Evolutionary conservation across 1,140 invertebrate genomes (phyloP).

Genomic region (Scaptomyza pallida): DNA sequence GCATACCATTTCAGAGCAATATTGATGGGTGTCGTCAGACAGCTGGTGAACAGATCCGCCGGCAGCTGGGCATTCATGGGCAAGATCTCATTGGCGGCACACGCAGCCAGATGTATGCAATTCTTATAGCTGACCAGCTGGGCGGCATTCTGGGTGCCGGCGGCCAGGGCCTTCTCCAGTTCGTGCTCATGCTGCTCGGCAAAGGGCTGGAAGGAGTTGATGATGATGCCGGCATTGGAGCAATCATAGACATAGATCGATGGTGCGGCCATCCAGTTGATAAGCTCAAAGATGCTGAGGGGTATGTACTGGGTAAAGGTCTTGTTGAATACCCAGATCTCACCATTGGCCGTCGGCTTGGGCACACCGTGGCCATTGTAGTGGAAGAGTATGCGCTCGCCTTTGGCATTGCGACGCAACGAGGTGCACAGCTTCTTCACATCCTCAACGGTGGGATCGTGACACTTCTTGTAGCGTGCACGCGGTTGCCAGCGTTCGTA

Average conservation of each 20-base stretch:
- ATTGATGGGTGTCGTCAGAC: constrained; percentile 98
- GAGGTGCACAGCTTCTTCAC: constrained; percentile 98
- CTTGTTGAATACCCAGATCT: constrained; percentile 99
- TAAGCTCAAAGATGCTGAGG: constrained; percentile 98
- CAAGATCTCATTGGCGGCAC: constrained; percentile 94
- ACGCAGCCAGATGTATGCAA: constrained; percentile 98
- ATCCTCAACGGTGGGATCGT: constrained; percentile 99
- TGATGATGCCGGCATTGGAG: constrained; percentile 98
- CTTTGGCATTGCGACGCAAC: constrained; percentile 98
- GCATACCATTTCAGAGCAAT: constrained; percentile 98
- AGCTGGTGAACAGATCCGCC: constrained; percentile 99
- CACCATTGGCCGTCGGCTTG: constrained; percentile 98
- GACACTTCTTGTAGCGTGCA: constrained; percentile 97
- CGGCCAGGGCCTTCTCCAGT: constrained; percentile 87
- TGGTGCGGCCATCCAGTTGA: constrained; percentile 99
- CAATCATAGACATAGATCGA: constrained; percentile 99
- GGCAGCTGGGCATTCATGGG: constrained; percentile 99
- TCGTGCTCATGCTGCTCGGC: constrained; percentile 96
- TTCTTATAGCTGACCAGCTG: constrained; percentile 88
- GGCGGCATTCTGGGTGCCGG: constrained; percentile 22
- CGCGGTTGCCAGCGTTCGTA: constrained; percentile 99
- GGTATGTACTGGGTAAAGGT: constrained; percentile 99
- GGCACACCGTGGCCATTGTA: constrained; percentile 99
- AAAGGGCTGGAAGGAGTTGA: constrained; percentile 96
- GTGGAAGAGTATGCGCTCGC: constrained; percentile 99